These are phyloP conservation scores for Pyxicephalus adspersus DNA, from an alignment of 2,113 vertebrate genomes.

Conservation along the genomic window DNA sequence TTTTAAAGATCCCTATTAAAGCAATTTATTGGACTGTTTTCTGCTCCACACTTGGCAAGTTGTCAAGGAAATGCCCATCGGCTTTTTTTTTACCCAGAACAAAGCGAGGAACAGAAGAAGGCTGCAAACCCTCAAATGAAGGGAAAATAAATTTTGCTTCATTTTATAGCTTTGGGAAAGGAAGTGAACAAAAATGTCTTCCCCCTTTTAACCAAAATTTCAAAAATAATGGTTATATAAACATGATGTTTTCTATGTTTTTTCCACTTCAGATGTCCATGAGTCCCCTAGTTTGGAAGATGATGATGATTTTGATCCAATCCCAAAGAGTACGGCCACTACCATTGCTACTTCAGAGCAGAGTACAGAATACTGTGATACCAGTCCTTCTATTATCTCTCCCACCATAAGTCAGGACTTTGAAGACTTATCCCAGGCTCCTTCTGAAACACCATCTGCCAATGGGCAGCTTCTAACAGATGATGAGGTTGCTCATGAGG, in stretches of 20 bases:
- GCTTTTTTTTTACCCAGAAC: too few species aligned
- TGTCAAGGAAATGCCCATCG: too few species aligned
- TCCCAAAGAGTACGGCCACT: slow-evolving; percentile 78
- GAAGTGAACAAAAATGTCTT: too few species aligned
- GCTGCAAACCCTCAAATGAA: too few species aligned
- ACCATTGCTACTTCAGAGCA: slow-evolving; percentile 88
- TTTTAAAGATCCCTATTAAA: too few species aligned
- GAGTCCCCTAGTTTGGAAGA: slow-evolving; percentile 86
- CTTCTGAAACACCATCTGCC: slow-evolving; percentile 72
- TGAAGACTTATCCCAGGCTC: slow-evolving; percentile 87
- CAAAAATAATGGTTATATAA: too few species aligned
- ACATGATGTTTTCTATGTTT: not conserved
- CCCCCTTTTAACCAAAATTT: too few species aligned
- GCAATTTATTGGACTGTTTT: too few species aligned
- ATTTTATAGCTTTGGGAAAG: too few species aligned
- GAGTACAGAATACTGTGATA: slow-evolving; percentile 93
- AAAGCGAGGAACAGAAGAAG: too few species aligned
- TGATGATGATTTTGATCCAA: slow-evolving; percentile 85
- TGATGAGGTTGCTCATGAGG: slow-evolving; percentile 54
- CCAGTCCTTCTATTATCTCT: slow-evolving; percentile 87
- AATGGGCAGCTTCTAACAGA: slow-evolving; percentile 76
- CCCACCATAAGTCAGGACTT: slow-evolving; percentile 89
- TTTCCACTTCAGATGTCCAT: slow-evolving; percentile 75
- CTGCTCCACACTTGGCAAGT: too few species aligned
- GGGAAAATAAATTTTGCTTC: too few species aligned